Percentiles rank a stretch among this genome's conserved stretches.
phyloP scores from a whole-genome alignment of 2,888 invertebrate species.

The Drosophila aldrichi region DNA sequence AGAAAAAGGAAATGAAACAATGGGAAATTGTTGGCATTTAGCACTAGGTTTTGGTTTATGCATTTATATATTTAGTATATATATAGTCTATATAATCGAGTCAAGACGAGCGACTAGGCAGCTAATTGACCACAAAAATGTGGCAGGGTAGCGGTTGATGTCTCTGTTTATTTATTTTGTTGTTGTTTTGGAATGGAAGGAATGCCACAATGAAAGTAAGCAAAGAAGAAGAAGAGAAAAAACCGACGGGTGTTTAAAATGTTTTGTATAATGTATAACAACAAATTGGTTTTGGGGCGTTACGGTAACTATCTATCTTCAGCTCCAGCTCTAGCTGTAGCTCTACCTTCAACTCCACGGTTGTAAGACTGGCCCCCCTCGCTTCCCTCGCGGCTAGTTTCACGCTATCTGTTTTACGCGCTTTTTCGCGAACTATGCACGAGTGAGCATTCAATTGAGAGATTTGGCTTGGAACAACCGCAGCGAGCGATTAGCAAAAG shows the following conservation, averaged over 20 bases:
- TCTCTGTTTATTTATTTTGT: neutral
- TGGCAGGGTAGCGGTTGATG: slow-evolving; percentile 13
- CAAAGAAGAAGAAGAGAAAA: slow-evolving; percentile 10
- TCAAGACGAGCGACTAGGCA: slow-evolving; percentile 40
- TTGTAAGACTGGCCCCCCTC: neutral
- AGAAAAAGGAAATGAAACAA: neutral
- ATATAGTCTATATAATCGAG: slow-evolving; percentile 8
- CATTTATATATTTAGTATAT: neutral
- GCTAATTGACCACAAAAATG: slow-evolving; percentile 75
- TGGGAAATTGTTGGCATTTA: neutral
- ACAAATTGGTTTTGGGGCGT: slow-evolving; percentile 76
- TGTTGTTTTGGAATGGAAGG: slow-evolving; percentile 7
- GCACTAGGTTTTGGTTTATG: neutral
- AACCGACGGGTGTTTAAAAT: slow-evolving; percentile 47
- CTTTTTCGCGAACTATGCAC: slow-evolving; percentile 61
- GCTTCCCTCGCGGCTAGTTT: slow-evolving; percentile 10
- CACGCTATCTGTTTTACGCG: slow-evolving; percentile 37
- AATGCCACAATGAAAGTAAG: slow-evolving; percentile 67
- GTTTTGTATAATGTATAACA: slow-evolving; percentile 67
- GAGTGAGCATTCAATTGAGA: slow-evolving; percentile 65
- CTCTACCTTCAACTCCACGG: neutral
- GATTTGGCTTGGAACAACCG: slow-evolving; percentile 48
- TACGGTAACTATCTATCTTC: slow-evolving; percentile 41
- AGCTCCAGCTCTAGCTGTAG: neutral
- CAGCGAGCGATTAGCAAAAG: slow-evolving; percentile 44